Evolutionary conservation across 2,113 vertebrate species (phyloP).

Genomic region (Mola mola): DNA sequence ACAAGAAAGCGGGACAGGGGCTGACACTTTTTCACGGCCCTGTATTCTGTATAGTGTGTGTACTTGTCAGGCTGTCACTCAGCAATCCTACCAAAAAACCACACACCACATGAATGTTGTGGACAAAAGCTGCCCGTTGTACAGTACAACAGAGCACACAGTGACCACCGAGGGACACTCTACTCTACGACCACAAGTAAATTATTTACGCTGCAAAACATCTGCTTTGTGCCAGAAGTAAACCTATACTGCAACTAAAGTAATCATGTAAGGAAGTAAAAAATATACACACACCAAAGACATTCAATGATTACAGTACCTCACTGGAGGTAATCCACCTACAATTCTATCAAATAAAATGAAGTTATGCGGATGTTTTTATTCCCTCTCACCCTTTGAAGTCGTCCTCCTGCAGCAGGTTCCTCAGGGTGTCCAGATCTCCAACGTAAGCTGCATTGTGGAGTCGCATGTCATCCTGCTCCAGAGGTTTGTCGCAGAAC

Average conservation of each 20-base stretch:
- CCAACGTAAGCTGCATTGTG: slow-evolving; percentile 93
- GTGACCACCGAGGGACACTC: not conserved
- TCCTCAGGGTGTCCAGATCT: slow-evolving; percentile 88
- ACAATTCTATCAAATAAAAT: not conserved
- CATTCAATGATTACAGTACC: too few relatives aligned
- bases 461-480: slow-evolving; percentile 90
- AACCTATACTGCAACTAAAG: too few relatives aligned
- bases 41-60: too few relatives aligned
- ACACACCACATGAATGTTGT: slow-evolving; percentile 20
- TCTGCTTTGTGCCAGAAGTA: too few relatives aligned
- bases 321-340: not conserved
- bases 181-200: too few relatives aligned
- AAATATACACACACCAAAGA: too few relatives aligned
- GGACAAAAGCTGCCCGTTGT: slow-evolving; percentile 1
- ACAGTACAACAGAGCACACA: not conserved
- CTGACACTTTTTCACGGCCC: too few relatives aligned
- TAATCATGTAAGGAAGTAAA: too few relatives aligned
- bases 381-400: slow-evolving; percentile 84
- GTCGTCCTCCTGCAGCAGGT: slow-evolving; percentile 87
- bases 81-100: slow-evolving; percentile 14
- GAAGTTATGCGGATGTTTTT: too few relatives aligned
- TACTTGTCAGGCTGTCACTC: slow-evolving; percentile 42
- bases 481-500: slow-evolving; percentile 91
- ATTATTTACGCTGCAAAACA: too few relatives aligned
- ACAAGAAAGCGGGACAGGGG: too few relatives aligned